These are phyloP conservation scores for Lepidurus couesii DNA, from an alignment of 1,140 invertebrate species.

Conservation along the genomic window DNA sequence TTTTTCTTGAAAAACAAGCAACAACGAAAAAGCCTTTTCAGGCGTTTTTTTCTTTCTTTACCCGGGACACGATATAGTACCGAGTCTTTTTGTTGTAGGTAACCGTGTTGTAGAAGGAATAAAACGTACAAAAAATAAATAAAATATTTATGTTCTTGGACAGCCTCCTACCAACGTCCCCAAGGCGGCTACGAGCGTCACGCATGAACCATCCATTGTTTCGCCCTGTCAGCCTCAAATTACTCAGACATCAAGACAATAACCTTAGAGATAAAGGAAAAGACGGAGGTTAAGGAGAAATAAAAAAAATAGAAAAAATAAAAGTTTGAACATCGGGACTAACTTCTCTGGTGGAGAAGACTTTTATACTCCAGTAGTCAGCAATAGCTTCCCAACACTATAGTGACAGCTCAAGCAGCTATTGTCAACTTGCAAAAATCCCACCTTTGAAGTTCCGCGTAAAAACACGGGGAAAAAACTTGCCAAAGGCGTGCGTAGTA, in stretches of 20 bases:
- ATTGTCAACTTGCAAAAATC: no score
- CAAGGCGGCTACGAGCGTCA: constrained; percentile 20
- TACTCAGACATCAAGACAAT: constrained; percentile 19
- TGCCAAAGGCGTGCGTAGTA: no score
- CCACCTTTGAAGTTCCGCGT: no score
- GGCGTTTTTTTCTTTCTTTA: background rate
- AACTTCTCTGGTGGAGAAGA: background rate
- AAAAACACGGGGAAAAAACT: no score
- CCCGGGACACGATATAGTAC: background rate
- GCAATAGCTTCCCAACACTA: no score
- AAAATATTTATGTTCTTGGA: constrained; percentile 22
- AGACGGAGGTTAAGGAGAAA: background rate
- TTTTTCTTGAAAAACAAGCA: constrained; percentile 7
- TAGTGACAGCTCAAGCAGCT: no score
- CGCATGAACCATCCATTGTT: constrained; percentile 21
- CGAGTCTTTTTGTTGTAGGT: background rate
- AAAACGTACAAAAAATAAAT: constrained; percentile 7
- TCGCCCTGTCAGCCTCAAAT: constrained; percentile 16
- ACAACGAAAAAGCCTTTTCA: constrained; percentile 16
- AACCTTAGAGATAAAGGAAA: constrained; percentile 4
- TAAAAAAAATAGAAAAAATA: background rate
- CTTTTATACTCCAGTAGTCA: background rate
- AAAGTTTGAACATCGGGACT: background rate
- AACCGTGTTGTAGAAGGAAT: constrained; percentile 5
- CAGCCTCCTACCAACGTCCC: constrained; percentile 16